Evolutionary conservation across 2,113 vertebrate genomes (phyloP).

Genomic region (Cavia aperea): DNA sequence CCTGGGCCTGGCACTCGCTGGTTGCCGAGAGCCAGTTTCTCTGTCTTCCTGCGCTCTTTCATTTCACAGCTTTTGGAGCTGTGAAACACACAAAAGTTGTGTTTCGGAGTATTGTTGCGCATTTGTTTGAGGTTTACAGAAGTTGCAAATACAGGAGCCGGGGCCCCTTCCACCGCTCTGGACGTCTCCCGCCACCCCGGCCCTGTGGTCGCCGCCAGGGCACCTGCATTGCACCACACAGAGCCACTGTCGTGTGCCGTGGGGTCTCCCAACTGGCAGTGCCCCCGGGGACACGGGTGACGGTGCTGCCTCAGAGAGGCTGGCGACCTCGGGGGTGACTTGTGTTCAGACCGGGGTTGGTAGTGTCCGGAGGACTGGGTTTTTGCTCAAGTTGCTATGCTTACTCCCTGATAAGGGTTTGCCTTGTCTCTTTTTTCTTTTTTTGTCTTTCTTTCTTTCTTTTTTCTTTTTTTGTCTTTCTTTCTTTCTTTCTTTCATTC

Average conservation of each 20-base stretch:
- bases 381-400: neutral
- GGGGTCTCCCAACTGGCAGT: rapidly evolving
- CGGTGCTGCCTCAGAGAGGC: neutral
- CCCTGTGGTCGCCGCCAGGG: neutral
- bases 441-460: neutral
- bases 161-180: rapidly evolving
- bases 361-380: neutral
- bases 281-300: rapidly evolving
- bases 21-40: neutral
- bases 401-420: neutral
- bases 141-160: neutral
- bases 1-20: rapidly evolving
- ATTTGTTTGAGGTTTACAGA: neutral
- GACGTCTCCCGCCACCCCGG: rapidly evolving
- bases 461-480: neutral
- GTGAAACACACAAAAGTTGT: neutral
- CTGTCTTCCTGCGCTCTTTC: neutral
- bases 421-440: neutral
- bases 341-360: no score
- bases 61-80: neutral
- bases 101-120: neutral
- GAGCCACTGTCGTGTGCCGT: rapidly evolving
- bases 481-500: neutral
- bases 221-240: rapidly evolving
- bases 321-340: neutral